These are phyloP conservation scores for Anas flavirostris DNA, from an alignment of 2,797 vertebrate genomes.

Conservation along the genomic window DNA sequence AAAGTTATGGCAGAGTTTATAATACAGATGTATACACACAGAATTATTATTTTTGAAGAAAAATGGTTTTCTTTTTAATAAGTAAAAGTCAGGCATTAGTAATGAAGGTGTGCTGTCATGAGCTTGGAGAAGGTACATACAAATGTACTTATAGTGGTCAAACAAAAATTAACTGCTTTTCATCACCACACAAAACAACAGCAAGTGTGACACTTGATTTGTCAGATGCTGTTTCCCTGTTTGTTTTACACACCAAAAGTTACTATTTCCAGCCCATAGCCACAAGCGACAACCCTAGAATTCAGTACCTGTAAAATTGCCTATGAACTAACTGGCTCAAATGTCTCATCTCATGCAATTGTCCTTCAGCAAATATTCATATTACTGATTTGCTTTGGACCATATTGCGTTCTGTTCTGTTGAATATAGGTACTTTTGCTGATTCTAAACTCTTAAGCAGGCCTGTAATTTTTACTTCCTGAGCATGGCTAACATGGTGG, in stretches of 20 bases:
- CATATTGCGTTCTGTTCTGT: background rate
- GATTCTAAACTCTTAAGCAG: background rate
- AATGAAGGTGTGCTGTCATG: background rate
- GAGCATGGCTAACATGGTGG: background rate
- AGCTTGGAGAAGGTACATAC: background rate
- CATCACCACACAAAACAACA: background rate
- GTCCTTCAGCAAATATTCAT: background rate
- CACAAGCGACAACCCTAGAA: background rate
- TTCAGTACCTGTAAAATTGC: background rate
- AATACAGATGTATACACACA: background rate
- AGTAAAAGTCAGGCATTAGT: background rate
- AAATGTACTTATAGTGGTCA: background rate
- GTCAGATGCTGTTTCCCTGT: background rate
- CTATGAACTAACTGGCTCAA: background rate
- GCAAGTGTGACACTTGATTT: rapidly evolving
- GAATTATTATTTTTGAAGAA: background rate
- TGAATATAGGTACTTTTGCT: background rate
- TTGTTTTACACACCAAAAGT: background rate
- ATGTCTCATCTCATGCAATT: background rate
- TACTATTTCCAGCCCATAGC: background rate
- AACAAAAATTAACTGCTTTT: background rate
- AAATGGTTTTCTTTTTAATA: background rate
- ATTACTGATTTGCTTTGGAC: background rate
- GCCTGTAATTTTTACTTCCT: background rate
- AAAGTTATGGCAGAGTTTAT: background rate